These are phyloP conservation scores for Procambarus clarkii DNA, from an alignment of 1,140 invertebrate genomes.

Conservation along the genomic window DNA sequence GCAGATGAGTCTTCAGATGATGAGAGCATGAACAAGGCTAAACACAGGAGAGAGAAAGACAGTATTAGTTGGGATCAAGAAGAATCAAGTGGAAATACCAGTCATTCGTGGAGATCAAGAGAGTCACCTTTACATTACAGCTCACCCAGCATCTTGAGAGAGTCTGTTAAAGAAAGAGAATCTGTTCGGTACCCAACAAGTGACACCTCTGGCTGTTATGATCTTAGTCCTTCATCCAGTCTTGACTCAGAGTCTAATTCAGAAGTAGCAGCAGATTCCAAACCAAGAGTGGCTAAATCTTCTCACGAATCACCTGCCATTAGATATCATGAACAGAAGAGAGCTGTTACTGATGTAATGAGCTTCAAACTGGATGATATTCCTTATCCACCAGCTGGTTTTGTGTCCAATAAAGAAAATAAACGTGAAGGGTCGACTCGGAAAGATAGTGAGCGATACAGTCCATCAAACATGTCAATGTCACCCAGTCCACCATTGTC, in stretches of 20 bases:
- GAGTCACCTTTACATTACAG: slow-evolving; percentile 15
- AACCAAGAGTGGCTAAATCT: not conserved
- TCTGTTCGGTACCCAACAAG: slow-evolving; percentile 12
- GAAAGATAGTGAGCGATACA: slow-evolving; percentile 48
- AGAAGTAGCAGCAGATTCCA: not conserved
- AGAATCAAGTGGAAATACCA: not conserved
- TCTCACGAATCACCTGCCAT: not conserved
- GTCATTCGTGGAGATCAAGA: slow-evolving; percentile 30
- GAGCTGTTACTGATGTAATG: not conserved
- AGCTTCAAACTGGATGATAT: slow-evolving; percentile 47
- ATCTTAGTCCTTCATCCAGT: slow-evolving; percentile 43
- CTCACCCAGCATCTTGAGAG: not conserved
- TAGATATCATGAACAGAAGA: not conserved
- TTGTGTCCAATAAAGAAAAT: not conserved
- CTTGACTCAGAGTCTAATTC: not conserved
- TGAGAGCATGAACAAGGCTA: not conserved
- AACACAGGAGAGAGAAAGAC: not conserved
- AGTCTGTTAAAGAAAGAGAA: not conserved
- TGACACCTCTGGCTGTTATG: slow-evolving; percentile 58
- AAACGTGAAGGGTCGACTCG: not conserved
- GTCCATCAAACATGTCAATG: slow-evolving; percentile 63
- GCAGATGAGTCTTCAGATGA: not conserved
- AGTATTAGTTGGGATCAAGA: slow-evolving; percentile 40
- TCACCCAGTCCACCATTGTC: slow-evolving; percentile 44
- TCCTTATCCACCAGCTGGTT: slow-evolving; percentile 40